Conservation (phyloP, 2,888 invertebrate genomes). For the Hipparchia sbordonii region DNA sequence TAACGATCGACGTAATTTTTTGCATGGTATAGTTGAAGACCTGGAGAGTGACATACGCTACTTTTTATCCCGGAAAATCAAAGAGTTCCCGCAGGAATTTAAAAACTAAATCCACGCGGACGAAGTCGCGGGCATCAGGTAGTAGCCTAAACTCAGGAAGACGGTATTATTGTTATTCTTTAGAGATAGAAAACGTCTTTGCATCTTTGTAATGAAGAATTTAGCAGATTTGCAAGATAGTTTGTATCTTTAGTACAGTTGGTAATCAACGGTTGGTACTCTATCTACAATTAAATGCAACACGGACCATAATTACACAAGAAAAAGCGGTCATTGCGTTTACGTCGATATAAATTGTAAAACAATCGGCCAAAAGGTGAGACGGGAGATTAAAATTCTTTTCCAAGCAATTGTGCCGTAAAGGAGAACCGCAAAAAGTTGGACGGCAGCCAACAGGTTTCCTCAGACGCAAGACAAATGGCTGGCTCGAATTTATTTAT, state of each 20-base stretch:
- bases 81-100: too few species aligned
- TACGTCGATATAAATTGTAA: conserved; percentile 44
- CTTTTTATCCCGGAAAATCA: too few species aligned
- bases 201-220: too few species aligned
- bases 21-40: too few species aligned
- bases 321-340: conserved; percentile 42
- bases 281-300: conserved; percentile 34
- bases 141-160: too few species aligned
- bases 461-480: conserved; percentile 58
- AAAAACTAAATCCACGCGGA: too few species aligned
- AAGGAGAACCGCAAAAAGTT: conserved; percentile 59
- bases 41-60: too few species aligned
- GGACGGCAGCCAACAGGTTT: conserved; percentile 65
- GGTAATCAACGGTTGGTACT: not conserved
- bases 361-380: conserved; percentile 51
- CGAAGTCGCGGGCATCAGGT: too few species aligned
- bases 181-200: too few species aligned
- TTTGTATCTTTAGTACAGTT: not conserved
- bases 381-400: conserved; percentile 63
- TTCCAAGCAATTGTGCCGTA: conserved; percentile 55
- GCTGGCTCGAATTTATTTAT: conserved; percentile 64
- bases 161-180: too few species aligned
- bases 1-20: too few species aligned
- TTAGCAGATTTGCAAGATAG: not conserved
- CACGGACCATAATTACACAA: conserved; percentile 35